These are phyloP conservation scores for Lagopus muta DNA, from an alignment of 2,113 vertebrate genomes.

Conservation along the genomic window DNA sequence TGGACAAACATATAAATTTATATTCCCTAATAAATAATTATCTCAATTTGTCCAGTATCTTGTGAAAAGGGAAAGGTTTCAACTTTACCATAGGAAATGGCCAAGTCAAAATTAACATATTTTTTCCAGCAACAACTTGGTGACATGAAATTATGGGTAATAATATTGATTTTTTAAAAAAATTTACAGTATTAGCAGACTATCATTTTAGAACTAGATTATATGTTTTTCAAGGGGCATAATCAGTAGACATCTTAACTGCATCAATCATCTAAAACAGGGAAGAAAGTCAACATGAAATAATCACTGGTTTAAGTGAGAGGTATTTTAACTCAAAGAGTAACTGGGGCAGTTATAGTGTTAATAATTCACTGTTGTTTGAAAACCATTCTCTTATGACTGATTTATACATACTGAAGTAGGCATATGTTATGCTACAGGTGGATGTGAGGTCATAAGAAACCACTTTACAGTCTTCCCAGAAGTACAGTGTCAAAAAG, in stretches of 20 bases:
- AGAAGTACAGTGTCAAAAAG: conserved; percentile 81
- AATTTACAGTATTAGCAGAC: background rate
- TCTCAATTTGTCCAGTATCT: background rate
- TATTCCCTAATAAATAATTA: background rate
- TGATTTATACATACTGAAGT: conserved; percentile 66
- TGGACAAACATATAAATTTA: background rate
- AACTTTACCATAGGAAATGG: background rate
- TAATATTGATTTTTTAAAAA: background rate
- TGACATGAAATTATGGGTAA: background rate
- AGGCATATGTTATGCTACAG: conserved; percentile 72
- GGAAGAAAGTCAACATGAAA: background rate
- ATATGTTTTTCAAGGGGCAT: background rate
- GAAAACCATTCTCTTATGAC: conserved; percentile 42
- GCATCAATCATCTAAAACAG: background rate
- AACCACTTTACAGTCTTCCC: conserved; percentile 76
- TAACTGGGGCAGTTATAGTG: conserved; percentile 14
- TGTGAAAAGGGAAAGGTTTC: background rate
- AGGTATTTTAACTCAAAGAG: background rate
- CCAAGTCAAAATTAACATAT: background rate
- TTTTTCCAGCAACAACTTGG: background rate
- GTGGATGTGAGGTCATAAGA: conserved; percentile 67
- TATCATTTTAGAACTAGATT: background rate
- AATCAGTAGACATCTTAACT: conserved; percentile 8
- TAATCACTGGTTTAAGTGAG: background rate
- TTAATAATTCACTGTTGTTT: conserved; percentile 68